Conservation (phyloP, 2,888 invertebrate species). For the Leptopilina syphax region DNA sequence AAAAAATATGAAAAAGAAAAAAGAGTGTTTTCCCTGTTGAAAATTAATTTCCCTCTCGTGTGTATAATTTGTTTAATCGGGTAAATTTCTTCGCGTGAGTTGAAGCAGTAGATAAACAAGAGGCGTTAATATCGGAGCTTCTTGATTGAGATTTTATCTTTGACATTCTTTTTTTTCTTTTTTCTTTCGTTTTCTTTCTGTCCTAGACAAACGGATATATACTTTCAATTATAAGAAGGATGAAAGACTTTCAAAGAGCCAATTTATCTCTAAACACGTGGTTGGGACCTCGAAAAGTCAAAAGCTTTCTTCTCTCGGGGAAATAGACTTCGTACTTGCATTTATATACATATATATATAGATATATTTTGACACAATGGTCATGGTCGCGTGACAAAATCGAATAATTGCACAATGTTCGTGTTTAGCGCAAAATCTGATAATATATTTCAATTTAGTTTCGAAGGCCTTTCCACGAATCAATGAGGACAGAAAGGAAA, state of each 20-base stretch:
- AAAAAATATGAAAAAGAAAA: background rate
- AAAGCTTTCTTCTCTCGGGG: background rate
- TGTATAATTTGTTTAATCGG: conserved; percentile 32
- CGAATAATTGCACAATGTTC: conserved; percentile 20
- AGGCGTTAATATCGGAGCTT: conserved; percentile 15
- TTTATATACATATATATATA: no score
- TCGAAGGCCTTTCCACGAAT: background rate
- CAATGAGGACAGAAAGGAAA: background rate
- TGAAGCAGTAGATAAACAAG: conserved; percentile 2
- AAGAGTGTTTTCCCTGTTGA: conserved; percentile 4
- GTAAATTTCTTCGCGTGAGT: conserved; percentile 13
- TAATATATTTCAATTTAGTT: conserved; percentile 22
- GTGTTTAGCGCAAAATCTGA: conserved; percentile 27
- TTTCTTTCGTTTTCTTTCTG: background rate
- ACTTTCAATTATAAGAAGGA: conserved; percentile 17
- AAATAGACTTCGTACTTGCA: background rate
- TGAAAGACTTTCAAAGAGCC: background rate
- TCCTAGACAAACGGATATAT: background rate
- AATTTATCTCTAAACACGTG: background rate
- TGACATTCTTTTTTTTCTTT: background rate
- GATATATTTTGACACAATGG: background rate
- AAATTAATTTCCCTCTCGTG: conserved; percentile 30
- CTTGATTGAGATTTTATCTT: conserved; percentile 34
- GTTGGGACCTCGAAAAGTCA: background rate
- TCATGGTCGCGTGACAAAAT: conserved; percentile 35